Evolutionary conservation across 2,888 invertebrate species (phyloP), one percentile per base, ranked within the genome.

Genomic region (Zhengitettix transpicula): DNA sequence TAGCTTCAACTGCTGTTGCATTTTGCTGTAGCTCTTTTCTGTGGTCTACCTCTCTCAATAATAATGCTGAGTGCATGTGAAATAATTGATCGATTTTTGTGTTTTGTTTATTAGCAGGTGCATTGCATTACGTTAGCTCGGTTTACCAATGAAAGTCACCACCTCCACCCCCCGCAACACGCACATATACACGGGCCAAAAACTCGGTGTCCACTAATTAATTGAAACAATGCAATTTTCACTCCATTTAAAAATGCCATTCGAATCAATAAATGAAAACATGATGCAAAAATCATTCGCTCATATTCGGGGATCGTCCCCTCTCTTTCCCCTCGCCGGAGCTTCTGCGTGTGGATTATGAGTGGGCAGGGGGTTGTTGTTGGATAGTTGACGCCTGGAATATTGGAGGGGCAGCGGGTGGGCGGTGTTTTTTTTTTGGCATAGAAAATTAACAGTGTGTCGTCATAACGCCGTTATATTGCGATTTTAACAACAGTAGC

Each of bases 401-500:
- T 28, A 28, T 28, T 28, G 28, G 28, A 28, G 28, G 28, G 28
- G 28, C 28, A 28, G 28, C 28, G 28, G 28, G 28, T 28, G 28
- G 28, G 28, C 28, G 28, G 28, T 28, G 28, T 28, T 28, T 28
- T 28, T 28, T 28, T 28, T 28, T 28, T 28, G 28, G 28, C 28
- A 28, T 28, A 28, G 28, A 28, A 28, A 28, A 28, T 28, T 28
- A 28, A 28, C 28, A 28, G 53, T 73, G 73, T 70, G 68, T 68
- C 69, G 70, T 71, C 76, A 73, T 75, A 63, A 62, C 69, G 75
- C 74, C 71, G 69, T 74, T 75, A 74, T 78, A 77, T 75, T 75
- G 78, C 72, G 78, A 78, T 77, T 75, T 72, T 71, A 63, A 63
- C 63, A 60, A 56, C 54, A 52, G 51, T n/a, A 52, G 47, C 58